phyloP scores from a whole-genome alignment of 1,140 invertebrate genomes.

The Leucophenga varia region DNA sequence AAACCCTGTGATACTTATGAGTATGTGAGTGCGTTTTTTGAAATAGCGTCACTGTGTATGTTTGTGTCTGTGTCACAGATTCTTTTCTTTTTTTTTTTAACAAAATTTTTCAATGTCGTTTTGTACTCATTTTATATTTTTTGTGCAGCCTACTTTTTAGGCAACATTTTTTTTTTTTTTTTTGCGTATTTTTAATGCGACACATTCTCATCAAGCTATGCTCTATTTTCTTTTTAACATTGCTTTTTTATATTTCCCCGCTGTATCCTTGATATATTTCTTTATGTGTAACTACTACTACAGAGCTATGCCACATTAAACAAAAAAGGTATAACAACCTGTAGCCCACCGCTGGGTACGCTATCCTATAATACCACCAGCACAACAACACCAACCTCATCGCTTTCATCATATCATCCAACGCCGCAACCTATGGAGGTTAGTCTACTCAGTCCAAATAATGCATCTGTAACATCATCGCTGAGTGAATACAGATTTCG shows the following conservation, averaged over 20 bases:
- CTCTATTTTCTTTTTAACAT: too few relatives aligned
- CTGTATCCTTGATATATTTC: not conserved
- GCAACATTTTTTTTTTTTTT: conserved; percentile 5
- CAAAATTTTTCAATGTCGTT: not conserved
- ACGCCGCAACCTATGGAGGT: conserved; percentile 55
- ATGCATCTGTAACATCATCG: conserved; percentile 61
- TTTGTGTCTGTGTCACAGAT: too few relatives aligned
- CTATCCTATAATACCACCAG: conserved; percentile 34
- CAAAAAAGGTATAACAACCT: conserved; percentile 54
- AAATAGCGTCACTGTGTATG: too few relatives aligned
- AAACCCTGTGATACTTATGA: too few relatives aligned
- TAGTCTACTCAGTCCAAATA: conserved; percentile 54
- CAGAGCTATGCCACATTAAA: conserved; percentile 56
- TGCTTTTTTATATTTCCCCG: not conserved
- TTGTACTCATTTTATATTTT: not conserved
- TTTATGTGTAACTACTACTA: not conserved
- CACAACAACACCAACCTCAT: conserved; percentile 43
- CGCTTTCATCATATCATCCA: conserved; percentile 43
- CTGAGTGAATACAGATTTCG: conserved; percentile 64
- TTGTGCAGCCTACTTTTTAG: not conserved
- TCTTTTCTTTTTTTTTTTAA: not conserved
- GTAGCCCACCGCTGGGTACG: conserved; percentile 46
- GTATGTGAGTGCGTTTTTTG: too few relatives aligned
- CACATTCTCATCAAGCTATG: not conserved
- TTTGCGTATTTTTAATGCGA: not conserved